Evolutionary conservation across 2,888 invertebrate genomes (phyloP).

Genomic region (Torymus texanus): DNA sequence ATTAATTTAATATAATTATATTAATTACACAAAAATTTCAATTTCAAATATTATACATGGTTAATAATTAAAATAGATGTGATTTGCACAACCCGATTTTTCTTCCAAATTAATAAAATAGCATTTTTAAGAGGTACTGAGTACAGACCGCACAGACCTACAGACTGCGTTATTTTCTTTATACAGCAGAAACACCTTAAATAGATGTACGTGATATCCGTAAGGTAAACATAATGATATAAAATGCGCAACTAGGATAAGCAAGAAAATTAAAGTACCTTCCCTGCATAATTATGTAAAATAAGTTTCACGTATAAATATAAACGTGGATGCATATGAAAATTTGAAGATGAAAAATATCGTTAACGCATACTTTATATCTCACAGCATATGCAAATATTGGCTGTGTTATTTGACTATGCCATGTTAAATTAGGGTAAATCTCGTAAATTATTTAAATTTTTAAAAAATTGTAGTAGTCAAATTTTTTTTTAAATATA

Average conservation of each 20-base stretch:
- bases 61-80: too few relatives aligned
- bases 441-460: too few relatives aligned
- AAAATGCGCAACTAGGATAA: slow-evolving; percentile 35
- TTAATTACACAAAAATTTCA: too few relatives aligned
- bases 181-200: background rate
- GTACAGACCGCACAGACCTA: too few relatives aligned
- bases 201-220: slow-evolving; percentile 3
- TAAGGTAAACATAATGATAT: slow-evolving; percentile 29
- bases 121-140: background rate
- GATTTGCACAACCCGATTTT: too few relatives aligned
- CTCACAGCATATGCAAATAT: background rate
- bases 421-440: too few relatives aligned
- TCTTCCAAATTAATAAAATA: too few relatives aligned
- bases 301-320: slow-evolving; percentile 38
- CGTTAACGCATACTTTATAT: background rate
- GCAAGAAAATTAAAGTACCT: slow-evolving; percentile 28
- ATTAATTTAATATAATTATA: too few relatives aligned
- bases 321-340: background rate
- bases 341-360: slow-evolving; percentile 18
- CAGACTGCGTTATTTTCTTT: background rate
- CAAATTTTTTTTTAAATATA: too few relatives aligned
- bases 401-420: too few relatives aligned
- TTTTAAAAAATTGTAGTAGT: too few relatives aligned
- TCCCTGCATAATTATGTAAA: slow-evolving; percentile 28
- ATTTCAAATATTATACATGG: too few relatives aligned